Evolutionary conservation across 2,797 vertebrate genomes (phyloP).

Genomic region (Lophura swinhoii): DNA sequence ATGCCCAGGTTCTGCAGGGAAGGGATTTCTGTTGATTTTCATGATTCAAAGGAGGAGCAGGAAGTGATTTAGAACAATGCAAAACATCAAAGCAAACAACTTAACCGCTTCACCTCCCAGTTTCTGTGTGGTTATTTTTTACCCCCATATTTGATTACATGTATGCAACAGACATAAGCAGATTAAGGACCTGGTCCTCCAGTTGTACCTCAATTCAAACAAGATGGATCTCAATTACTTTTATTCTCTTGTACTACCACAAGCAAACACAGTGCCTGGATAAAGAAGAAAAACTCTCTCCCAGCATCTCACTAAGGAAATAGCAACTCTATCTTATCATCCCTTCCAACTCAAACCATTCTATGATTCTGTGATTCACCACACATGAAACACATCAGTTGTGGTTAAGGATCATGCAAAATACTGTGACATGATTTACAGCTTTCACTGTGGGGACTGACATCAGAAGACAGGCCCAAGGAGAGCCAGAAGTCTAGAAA

Average conservation of each 20-base stretch:
- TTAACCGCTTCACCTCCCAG: background rate
- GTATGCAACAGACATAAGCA: background rate
- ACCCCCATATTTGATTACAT: fast-evolving
- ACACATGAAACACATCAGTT: background rate
- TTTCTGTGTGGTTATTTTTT: background rate
- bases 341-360: too few species aligned
- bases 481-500: slow-evolving; percentile 23
- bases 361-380: too few species aligned
- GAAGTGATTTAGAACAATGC: background rate
- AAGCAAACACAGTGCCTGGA: background rate
- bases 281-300: background rate
- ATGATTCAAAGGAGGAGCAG: background rate
- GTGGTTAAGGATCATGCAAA: background rate
- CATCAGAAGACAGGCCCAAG: slow-evolving; percentile 12
- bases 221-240: background rate
- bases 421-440: background rate
- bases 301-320: background rate
- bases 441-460: background rate
- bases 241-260: background rate
- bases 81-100: background rate
- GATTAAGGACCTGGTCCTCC: background rate
- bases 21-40: background rate
- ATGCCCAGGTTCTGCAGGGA: background rate
- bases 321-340: background rate
- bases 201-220: background rate